Evolutionary conservation across 1,140 invertebrate genomes (phyloP), one percentile per base, ranked within the genome.

Genomic region (Meloidogyne chitwoodi): DNA sequence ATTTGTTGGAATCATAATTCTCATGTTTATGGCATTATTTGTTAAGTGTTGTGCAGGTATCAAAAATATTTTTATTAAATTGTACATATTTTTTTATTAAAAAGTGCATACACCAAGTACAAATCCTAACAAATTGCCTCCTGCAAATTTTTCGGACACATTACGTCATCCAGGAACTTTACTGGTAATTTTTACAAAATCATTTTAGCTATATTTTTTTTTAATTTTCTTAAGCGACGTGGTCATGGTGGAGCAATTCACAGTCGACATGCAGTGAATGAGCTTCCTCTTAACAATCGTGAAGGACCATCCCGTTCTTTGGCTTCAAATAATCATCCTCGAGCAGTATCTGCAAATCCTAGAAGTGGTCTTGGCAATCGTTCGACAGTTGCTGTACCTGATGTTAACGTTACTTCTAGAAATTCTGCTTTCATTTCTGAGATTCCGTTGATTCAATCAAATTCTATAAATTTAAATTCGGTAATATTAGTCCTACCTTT

Each of bases 11-110:
- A 74, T 86, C 14, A 92, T 93, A 26, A 92, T 99, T 68, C 92
- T 90, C 44, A 93, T 98, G 83, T 92, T 99, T 11, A 98, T 99
- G 95, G 95, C 93, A 29, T 89, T 95, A n/a, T 98, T 99, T 88
- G 97, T 99, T 82, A 98, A 98, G 88, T 96, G 96, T 87, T 99
- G 96, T 89, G 96, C 96, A 19, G 48, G 48, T 56, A 8, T 56
- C 19, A n/a, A n/a, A n/a, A n/a, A n/a, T 48, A 48, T 4, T 19
- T 19, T n/a, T 56, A n/a, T n/a, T 56, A 8, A 31, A 48, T 5
- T 56, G 12, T n/a, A n/a, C 5, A 2, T n/a, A 8, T 56, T 19
- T 5, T 2, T 56, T 5, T 56, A n/a, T n/a, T 56, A n/a, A 14
- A n/a, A 5, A 56, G 96, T 99, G 69, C 96, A 99, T 88, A 99